Evolutionary conservation across 1,140 invertebrate species (phyloP).

Genomic region (Helicoverpa zea): DNA sequence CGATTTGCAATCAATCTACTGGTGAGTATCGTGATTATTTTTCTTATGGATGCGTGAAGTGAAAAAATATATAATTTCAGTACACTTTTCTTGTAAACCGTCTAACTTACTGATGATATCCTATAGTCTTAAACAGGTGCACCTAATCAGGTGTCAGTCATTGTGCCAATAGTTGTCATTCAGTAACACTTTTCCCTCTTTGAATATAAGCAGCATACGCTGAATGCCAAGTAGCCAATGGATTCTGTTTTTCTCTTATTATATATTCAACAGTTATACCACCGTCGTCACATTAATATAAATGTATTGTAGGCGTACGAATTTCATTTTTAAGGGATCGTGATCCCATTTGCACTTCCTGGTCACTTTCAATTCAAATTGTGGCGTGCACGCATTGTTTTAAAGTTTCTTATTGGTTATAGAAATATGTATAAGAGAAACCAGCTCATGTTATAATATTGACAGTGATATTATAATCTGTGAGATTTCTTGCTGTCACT

Average conservation of each 20-base stretch:
- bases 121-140: slow-evolving; percentile 6
- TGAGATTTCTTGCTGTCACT: no score
- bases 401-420: background rate
- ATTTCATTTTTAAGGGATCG: slow-evolving; percentile 24
- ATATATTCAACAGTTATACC: slow-evolving; percentile 42
- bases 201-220: slow-evolving; percentile 10
- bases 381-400: background rate
- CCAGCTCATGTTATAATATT: background rate
- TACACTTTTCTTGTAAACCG: no score
- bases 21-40: no score
- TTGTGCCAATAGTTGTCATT: slow-evolving; percentile 42
- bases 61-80: no score
- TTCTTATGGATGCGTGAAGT: no score
- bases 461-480: no score
- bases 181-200: slow-evolving; percentile 38
- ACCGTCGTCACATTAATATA: slow-evolving; percentile 37
- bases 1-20: no score
- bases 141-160: slow-evolving; percentile 35
- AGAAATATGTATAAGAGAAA: background rate
- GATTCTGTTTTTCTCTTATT: slow-evolving; percentile 46
- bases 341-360: slow-evolving; percentile 39
- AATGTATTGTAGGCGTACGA: slow-evolving; percentile 25
- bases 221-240: slow-evolving; percentile 27
- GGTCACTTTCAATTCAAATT: background rate
- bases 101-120: no score